Conservation (phyloP, 2,113 vertebrate species). For the Oreochromis spilurus region DNA sequence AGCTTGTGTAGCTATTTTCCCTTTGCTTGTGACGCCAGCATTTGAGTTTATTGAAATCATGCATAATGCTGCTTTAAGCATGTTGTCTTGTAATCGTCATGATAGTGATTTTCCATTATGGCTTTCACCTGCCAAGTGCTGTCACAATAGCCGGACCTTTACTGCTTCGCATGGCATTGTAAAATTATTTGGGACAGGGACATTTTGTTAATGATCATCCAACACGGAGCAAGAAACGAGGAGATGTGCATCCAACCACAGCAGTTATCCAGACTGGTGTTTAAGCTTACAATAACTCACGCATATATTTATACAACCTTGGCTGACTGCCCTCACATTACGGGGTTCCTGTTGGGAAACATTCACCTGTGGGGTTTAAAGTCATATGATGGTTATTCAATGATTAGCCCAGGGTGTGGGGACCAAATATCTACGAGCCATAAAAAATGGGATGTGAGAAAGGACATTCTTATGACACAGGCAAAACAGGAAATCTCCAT, state of each 20-base stretch:
- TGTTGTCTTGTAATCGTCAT: neutral
- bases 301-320: constrained; percentile 5
- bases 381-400: constrained; percentile 45
- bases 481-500: constrained; percentile 53
- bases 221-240: neutral
- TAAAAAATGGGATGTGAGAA: constrained; percentile 34
- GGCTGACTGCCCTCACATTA: neutral
- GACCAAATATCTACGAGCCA: constrained; percentile 14
- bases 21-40: neutral
- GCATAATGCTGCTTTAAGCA: neutral
- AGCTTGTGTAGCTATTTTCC: neutral
- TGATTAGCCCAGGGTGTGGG: constrained; percentile 49
- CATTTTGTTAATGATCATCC: constrained; percentile 45
- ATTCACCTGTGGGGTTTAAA: neutral
- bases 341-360: neutral
- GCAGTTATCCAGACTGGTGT: neutral
- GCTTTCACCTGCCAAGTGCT: neutral
- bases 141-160: neutral
- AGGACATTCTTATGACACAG: constrained; percentile 22
- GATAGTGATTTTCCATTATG: neutral
- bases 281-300: constrained; percentile 3
- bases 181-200: constrained; percentile 11
- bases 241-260: constrained; percentile 12
- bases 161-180: neutral
- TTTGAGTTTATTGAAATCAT: neutral